Evolutionary conservation across 1,140 invertebrate genomes (phyloP).

Genomic region (Scaptomyza montana): DNA sequence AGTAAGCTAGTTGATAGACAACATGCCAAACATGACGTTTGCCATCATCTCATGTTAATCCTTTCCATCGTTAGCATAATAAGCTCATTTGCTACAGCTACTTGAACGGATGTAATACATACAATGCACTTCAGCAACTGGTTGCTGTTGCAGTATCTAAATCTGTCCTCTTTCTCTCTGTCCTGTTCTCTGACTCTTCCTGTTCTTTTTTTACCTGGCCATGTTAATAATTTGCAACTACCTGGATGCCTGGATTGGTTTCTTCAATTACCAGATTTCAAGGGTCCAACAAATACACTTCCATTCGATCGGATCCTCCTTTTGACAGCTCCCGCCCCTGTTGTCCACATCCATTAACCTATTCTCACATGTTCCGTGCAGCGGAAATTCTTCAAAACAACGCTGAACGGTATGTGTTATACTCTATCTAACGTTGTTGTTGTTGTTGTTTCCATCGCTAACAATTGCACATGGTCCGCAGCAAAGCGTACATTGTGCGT

Average conservation of each 20-base stretch:
- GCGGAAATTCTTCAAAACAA: conserved; percentile 61
- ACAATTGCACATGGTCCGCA: conserved; percentile 50
- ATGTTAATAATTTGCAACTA: neutral
- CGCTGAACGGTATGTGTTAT: conserved; percentile 3
- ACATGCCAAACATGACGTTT: too few relatives aligned
- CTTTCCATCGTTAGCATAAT: too few relatives aligned
- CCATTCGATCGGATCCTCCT: neutral
- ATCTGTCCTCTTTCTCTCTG: too few relatives aligned
- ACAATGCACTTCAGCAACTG: too few relatives aligned
- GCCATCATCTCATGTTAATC: too few relatives aligned
- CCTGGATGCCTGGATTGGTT: neutral
- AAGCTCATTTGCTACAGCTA: too few relatives aligned
- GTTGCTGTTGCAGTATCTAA: too few relatives aligned
- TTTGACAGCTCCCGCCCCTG: neutral
- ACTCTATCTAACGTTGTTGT: conserved; percentile 6
- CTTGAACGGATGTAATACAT: too few relatives aligned
- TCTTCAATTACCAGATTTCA: conserved; percentile 17
- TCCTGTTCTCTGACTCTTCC: too few relatives aligned
- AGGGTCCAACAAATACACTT: conserved; percentile 3
- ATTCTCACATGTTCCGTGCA: conserved; percentile 38
- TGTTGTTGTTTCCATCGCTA: conserved; percentile 12
- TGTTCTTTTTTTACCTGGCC: too few relatives aligned
- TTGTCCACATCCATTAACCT: conserved; percentile 29
- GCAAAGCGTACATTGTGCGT: conserved; percentile 28
- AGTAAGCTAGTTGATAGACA: too few relatives aligned